Evolutionary conservation across 2,113 vertebrate genomes (phyloP), one percentile per base, ranked within the genome.

Genomic region (Corythornis vintsioides): DNA sequence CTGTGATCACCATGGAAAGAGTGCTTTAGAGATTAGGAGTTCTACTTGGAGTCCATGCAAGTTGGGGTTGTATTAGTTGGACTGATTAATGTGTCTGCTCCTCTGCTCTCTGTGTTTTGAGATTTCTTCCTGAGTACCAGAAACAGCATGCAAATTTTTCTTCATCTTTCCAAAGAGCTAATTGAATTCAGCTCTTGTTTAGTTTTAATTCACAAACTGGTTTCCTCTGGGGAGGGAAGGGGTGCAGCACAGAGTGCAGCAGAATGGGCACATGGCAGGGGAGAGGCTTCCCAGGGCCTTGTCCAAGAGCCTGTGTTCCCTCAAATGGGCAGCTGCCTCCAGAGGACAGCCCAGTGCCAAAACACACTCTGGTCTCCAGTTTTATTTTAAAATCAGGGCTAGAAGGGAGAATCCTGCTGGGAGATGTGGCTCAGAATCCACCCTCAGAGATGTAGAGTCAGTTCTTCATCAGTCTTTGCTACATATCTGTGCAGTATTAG

Each of bases 41-140:
- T 72, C 70, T 77, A 57, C 63, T 43, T 28, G 26, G 69, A 63
- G 52, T 53, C 64, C 12, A 7, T 29, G 20, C 17, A 59, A 82
- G 38, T 88, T 94, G 88, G 61, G 63, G 83, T 92, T 90, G 35
- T 87, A 83, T 84, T 66, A 81, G 24, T 40, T 81, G 64, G 80
- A 73, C 75, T 38, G 86, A 90, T 93, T 88, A 83, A 88, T 88
- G 93, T 65, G 42, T 88, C 83, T 69, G 71, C 48, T 86, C 40
- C 3, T 88, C 83, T 69, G 71, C 48, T 86, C 40, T 2, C 0
- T 42, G 45, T 78, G 69, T 88, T 83, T 92, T 81, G 73, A 83
- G 70, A 42, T 69, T 33, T 13, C 24, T 55, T 70, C 29, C 0
- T 81, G 82, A 93, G 78, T 48, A 85, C 40, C 61, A 72, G 33